Evolutionary conservation across 2,113 vertebrate species (phyloP), one percentile per base, ranked within the genome.

Genomic region (Callocephalon fimbriatum): DNA sequence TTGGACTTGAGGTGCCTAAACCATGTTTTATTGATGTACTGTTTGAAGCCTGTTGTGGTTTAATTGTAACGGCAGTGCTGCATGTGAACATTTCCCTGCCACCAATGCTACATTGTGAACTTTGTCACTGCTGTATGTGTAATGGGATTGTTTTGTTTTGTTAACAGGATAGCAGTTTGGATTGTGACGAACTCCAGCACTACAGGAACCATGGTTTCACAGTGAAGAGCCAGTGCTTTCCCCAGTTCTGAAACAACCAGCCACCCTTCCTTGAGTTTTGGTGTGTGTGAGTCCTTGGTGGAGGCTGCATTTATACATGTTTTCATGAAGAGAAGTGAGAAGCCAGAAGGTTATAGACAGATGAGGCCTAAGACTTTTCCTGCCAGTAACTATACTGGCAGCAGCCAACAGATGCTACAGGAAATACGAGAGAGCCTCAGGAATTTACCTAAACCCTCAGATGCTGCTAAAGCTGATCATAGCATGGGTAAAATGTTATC

Each of bases 291-390:
- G 67, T 98, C 86, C 97, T 98, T 97, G 95, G 95, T 97, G 97
- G 87, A 97, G 96, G 96, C 96, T 95, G 90, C 96, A 94, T 66
- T 97, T 93, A 98, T 99, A 98, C 97, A 99, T 99, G 99, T 98
- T 99, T 99, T 99, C 99, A 99, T 99, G 99, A 99, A 99, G 99
- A 99, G 99, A 98, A 98, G 98, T 80, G 99, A 99, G 98, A 99
- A 99, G 97, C 99, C 99, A 97, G 99, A 99, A 98, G 99, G 99
- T 98, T 98, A 99, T 98, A 98, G 99, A 98, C 99, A 99, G 91
- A 99, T 99, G 99, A 99, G 99, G 98, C 99, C 99, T 97, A 99
- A 99, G 98, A 99, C 99, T 54, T 99, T 99, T 97, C 99, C 99
- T 90, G 98, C 99, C 94, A 99, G 99, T 98, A 99, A 98, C 95